These are phyloP conservation scores for Plotosus lineatus DNA, from an alignment of 2,113 vertebrate species.

Conservation along the genomic window DNA sequence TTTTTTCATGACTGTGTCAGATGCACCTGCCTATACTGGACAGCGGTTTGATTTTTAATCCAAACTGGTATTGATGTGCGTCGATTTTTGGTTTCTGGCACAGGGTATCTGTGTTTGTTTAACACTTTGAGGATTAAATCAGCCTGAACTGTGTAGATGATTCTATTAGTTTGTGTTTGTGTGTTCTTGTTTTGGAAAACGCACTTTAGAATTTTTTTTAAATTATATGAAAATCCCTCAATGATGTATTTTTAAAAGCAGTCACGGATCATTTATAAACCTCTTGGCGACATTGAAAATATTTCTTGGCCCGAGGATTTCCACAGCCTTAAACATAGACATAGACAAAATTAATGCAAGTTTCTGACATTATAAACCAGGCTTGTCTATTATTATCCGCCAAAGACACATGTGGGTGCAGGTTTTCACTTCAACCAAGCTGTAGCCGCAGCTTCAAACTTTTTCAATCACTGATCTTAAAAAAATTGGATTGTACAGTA, in stretches of 20 bases:
- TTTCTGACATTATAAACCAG: too few species aligned
- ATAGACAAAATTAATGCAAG: neutral
- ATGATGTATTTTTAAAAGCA: constrained; percentile 3
- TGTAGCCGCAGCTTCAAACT: too few species aligned
- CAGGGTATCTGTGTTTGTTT: neutral
- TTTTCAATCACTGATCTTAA: too few species aligned
- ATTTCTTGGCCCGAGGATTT: neutral
- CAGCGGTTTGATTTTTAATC: neutral
- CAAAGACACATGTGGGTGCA: too few species aligned
- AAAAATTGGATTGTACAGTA: too few species aligned
- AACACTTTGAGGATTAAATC: constrained; percentile 14
- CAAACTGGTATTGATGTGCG: neutral
- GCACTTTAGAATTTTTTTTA: neutral
- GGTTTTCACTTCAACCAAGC: too few species aligned
- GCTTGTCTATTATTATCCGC: too few species aligned
- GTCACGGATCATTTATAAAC: neutral
- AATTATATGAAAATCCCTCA: constrained; percentile 19
- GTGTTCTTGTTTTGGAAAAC: neutral
- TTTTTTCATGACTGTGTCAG: too few species aligned
- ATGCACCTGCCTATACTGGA: neutral
- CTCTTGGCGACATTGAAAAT: neutral
- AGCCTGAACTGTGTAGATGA: neutral
- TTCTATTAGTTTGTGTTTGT: neutral
- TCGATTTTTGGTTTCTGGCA: constrained; percentile 6
- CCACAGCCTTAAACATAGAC: neutral